These are phyloP conservation scores for Bellardia bayeri DNA, from an alignment of 2,888 invertebrate genomes.

Conservation along the genomic window DNA sequence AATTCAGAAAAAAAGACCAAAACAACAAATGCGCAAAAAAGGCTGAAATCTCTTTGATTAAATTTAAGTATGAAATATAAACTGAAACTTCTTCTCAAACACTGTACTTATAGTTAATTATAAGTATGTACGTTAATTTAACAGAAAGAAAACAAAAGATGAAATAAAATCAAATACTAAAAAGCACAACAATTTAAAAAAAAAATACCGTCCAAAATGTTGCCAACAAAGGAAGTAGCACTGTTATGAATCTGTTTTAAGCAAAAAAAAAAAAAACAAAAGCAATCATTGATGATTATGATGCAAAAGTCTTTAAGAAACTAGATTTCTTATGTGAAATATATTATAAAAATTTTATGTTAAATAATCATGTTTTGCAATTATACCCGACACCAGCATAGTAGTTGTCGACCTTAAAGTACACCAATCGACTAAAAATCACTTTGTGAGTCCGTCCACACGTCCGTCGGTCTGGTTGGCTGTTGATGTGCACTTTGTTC, in stretches of 20 bases:
- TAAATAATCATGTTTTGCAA: slow-evolving; percentile 30
- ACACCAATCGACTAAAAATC: no score
- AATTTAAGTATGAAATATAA: slow-evolving; percentile 41
- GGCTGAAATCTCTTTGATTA: slow-evolving; percentile 55
- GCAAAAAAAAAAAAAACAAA: slow-evolving; percentile 34
- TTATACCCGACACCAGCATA: no score
- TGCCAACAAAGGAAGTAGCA: slow-evolving; percentile 23
- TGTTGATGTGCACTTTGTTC: no score
- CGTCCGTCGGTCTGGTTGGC: no score
- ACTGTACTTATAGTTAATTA: slow-evolving; percentile 64
- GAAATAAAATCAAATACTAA: slow-evolving; percentile 31
- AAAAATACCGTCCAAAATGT: slow-evolving; percentile 17
- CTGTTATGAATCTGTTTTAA: background rate
- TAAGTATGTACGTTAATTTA: slow-evolving; percentile 53
- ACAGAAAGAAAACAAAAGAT: slow-evolving; percentile 31
- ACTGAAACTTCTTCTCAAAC: slow-evolving; percentile 13
- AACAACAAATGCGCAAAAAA: slow-evolving; percentile 19
- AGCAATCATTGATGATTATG: slow-evolving; percentile 15
- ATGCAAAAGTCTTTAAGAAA: slow-evolving; percentile 35
- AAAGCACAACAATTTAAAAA: slow-evolving; percentile 34
- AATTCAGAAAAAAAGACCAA: slow-evolving; percentile 7
- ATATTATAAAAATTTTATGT: slow-evolving; percentile 54
- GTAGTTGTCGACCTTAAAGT: no score
- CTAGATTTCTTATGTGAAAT: slow-evolving; percentile 6
- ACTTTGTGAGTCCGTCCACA: background rate